phyloP scores from a whole-genome alignment of 1,140 invertebrate species.

The Drosophila melanica region DNA sequence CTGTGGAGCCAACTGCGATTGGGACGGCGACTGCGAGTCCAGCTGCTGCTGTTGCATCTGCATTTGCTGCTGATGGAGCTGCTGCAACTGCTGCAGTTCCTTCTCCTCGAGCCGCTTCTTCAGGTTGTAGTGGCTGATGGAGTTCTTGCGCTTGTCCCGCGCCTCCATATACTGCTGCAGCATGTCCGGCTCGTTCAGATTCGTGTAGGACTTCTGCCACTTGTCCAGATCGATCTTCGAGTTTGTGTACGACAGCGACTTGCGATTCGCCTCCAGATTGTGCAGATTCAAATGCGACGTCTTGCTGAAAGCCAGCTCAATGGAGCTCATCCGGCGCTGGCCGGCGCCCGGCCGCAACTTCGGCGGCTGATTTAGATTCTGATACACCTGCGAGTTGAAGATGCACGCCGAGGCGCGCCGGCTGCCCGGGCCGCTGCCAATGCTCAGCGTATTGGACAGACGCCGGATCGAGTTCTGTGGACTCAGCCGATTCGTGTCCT shows the following conservation, averaged over 20 bases:
- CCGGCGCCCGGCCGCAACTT: constrained; percentile 68
- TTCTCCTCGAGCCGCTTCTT: constrained; percentile 73
- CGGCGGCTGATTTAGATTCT: constrained; percentile 80
- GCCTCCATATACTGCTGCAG: constrained; percentile 82
- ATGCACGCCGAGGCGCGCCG: constrained; percentile 78
- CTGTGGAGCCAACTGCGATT: constrained; percentile 41
- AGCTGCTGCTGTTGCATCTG: constrained; percentile 49
- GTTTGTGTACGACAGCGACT: constrained; percentile 80
- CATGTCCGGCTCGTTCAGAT: constrained; percentile 78
- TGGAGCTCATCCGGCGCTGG: constrained; percentile 81
- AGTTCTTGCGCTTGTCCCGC: constrained; percentile 78
- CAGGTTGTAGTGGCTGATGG: constrained; percentile 73
- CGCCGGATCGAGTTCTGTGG: constrained; percentile 89
- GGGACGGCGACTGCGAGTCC: constrained; percentile 31
- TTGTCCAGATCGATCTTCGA: constrained; percentile 83
- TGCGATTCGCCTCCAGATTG: constrained; percentile 78
- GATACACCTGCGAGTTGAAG: constrained; percentile 83
- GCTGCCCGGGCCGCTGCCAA: constrained; percentile 69
- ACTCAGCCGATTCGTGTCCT: constrained; percentile 87
- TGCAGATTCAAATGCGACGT: constrained; percentile 80
- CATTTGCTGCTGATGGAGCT: constrained; percentile 65
- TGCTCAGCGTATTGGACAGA: constrained; percentile 70
- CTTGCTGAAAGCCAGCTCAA: constrained; percentile 82
- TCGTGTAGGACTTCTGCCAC: constrained; percentile 77
- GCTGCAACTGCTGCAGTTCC: constrained; percentile 71